These are phyloP conservation scores for Ctenopoma kingsleyae DNA, from an alignment of 2,797 vertebrate species.

Conservation along the genomic window DNA sequence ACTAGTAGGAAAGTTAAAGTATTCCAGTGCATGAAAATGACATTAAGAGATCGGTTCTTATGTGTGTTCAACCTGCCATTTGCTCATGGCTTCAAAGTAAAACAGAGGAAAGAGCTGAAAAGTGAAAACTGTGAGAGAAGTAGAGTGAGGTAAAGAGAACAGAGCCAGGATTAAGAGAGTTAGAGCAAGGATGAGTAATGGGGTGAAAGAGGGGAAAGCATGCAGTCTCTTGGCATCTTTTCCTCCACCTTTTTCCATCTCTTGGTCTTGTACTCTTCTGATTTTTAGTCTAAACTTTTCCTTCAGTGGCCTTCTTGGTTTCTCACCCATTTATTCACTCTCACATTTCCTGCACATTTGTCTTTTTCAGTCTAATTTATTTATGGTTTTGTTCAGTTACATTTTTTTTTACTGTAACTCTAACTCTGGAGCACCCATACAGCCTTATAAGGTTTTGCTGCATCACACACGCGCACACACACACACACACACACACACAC, in stretches of 20 bases:
- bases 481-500: slow-evolving; percentile 4
- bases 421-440: slow-evolving; percentile 30
- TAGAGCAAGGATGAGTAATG: slow-evolving; percentile 51
- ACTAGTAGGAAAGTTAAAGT: background rate
- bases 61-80: background rate
- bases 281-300: slow-evolving; percentile 20
- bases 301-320: background rate
- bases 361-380: slow-evolving; percentile 10
- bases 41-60: background rate
- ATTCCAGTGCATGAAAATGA: background rate
- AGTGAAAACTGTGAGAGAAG: background rate
- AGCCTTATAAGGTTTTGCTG: slow-evolving; percentile 71
- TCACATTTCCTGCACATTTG: slow-evolving; percentile 20
- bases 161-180: slow-evolving; percentile 15
- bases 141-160: background rate
- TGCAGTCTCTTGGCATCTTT: slow-evolving; percentile 32
- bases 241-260: slow-evolving; percentile 20
- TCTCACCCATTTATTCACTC: slow-evolving; percentile 18
- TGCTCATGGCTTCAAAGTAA: slow-evolving; percentile 13
- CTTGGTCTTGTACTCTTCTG: slow-evolving; percentile 13
- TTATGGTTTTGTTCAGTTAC: background rate
- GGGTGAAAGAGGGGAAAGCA: slow-evolving; percentile 51
- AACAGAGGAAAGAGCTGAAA: background rate
- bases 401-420: slow-evolving; percentile 2
- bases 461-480: slow-evolving; percentile 25